Evolutionary conservation across 2,113 vertebrate species (phyloP).

Genomic region (Melierax canorus): DNA sequence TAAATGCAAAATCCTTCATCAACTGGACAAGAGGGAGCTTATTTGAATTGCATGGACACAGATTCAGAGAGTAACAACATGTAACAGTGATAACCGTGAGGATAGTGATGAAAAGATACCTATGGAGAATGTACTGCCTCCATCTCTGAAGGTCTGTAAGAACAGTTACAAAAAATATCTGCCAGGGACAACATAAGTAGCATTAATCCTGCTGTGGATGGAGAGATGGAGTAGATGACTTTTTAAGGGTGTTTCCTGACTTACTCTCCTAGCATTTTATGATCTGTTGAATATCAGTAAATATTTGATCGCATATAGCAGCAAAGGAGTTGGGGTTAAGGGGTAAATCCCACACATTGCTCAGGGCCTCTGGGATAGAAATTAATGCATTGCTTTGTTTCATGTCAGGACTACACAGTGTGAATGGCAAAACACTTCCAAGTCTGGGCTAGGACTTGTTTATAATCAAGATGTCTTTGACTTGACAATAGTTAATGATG

Average conservation of each 20-base stretch:
- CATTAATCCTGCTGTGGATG: not conserved
- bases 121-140: not conserved
- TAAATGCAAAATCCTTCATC: not conserved
- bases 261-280: not conserved
- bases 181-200: not conserved
- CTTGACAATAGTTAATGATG: not conserved
- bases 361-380: not conserved
- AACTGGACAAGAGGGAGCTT: not conserved
- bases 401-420: not conserved
- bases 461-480: not conserved
- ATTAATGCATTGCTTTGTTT: accelerated
- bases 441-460: not conserved
- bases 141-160: not conserved
- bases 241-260: not conserved
- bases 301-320: not conserved
- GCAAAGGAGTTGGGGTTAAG: not conserved
- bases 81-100: not conserved
- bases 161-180: not conserved
- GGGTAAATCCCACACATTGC: not conserved
- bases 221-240: not conserved
- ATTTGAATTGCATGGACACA: not conserved
- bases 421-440: not conserved
- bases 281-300: not conserved
- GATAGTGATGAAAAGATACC: not conserved
- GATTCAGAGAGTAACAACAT: not conserved